These are phyloP conservation scores for Sminthurinus signatus DNA, from an alignment of 1,140 invertebrate species.

Conservation along the genomic window DNA sequence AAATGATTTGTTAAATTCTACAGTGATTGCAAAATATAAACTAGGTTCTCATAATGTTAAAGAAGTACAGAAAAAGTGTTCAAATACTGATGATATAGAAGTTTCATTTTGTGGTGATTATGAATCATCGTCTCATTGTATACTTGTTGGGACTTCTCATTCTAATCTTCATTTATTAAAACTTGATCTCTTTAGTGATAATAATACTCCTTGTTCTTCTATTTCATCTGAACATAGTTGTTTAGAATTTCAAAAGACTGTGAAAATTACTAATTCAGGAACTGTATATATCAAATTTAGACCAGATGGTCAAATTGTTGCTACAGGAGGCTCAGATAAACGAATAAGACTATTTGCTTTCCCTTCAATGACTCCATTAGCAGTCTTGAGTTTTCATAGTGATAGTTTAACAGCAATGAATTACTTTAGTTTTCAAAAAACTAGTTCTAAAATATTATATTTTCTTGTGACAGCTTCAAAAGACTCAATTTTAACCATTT, in stretches of 20 bases:
- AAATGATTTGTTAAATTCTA: background rate
- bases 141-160: constrained; percentile 4
- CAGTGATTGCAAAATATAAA: background rate
- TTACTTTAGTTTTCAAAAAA: background rate
- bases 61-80: too few species aligned
- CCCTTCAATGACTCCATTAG: background rate
- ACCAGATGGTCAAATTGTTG: background rate
- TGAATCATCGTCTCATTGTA: background rate
- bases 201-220: too few species aligned
- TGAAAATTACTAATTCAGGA: background rate
- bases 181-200: background rate
- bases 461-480: background rate
- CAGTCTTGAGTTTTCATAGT: background rate
- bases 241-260: background rate
- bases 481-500: background rate
- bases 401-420: background rate
- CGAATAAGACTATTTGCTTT: background rate
- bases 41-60: background rate
- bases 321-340: background rate
- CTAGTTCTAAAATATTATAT: background rate
- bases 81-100: background rate
- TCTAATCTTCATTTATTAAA: background rate
- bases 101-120: background rate
- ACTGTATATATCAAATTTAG: background rate
- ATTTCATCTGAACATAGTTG: too few species aligned